Base-by-base conservation (phyloP, 2,888 invertebrate genomes). In the Xanthia togata region DNA sequence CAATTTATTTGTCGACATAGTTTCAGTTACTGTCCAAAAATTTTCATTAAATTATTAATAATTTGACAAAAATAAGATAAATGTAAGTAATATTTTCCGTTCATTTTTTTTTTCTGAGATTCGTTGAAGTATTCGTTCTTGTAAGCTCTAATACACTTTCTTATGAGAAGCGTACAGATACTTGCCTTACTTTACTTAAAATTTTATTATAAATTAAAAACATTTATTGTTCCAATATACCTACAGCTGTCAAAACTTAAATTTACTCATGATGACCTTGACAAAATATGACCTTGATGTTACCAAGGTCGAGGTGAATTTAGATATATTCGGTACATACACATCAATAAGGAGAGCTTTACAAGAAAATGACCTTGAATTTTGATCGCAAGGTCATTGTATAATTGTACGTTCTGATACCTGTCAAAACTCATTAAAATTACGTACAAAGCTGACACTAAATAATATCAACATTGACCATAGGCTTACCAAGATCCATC, bases 71-170 rank as follows among this genome's bases (percentile, higher is more conserved):
- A 47, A 17, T 23, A 26, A 3, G 1, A n/a, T n/a, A n/a, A n/a
- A 57, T 72, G 31, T 35, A 31, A 12, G 20, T 5, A n/a, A n/a
- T n/a, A n/a, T 44, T 72, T 38, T 68, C 35, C 20, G n/a, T 81
- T 77, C 38, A 65, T n/a, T 70, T 59, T 50, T n/a, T n/a, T n/a
- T 41, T 4, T 68, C 14, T 86, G 86, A 88, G 88, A 86, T 87
- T 87, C 87, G 85, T 79, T 78, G 70, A 47, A 85, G 73, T 84
- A 81, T 78, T 79, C 70, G 79, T 77, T 70, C 44, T 76, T 83
- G 84, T 85, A 87, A 88, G 89, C 85, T 86, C 86, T 83, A 23
- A 64, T 81, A 83, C 77, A 79, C 82, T 87, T 88, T 84, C 85
- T 75, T 38, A 76, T 12, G 72, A 85, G 81, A 83, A 79, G 78